A percentile compares a stretch with the other conserved stretches of the same genome.
These are phyloP conservation scores for Pardalotus punctatus DNA, from an alignment of 2,113 vertebrate genomes.

Conservation along the genomic window DNA sequence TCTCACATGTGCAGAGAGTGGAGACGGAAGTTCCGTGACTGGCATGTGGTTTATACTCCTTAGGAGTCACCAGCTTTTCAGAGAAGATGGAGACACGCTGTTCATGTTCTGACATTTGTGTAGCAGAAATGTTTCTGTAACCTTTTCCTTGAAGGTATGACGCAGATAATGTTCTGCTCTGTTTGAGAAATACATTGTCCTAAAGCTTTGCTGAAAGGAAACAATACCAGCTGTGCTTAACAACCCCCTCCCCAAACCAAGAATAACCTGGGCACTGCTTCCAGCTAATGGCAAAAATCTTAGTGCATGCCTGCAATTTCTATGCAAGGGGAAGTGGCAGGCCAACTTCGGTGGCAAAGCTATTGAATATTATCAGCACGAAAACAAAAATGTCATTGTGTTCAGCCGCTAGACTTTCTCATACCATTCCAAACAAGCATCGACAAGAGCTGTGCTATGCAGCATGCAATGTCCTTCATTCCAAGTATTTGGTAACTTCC, in stretches of 20 bases:
- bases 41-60: not conserved
- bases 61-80: not conserved
- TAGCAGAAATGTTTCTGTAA: conserved; percentile 6
- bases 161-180: not conserved
- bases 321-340: conserved; percentile 36
- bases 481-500: conserved; percentile 55
- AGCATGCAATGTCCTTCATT: conserved; percentile 38
- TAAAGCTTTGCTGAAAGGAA: conserved; percentile 10
- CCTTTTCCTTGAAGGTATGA: not conserved
- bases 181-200: conserved; percentile 17
- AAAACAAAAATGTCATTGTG: conserved; percentile 69
- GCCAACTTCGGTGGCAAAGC: conserved; percentile 52
- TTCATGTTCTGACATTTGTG: not conserved
- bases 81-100: not conserved
- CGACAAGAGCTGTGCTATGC: conserved; percentile 59
- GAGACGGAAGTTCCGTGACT: not conserved
- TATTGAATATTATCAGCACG: conserved; percentile 65
- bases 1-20: not conserved
- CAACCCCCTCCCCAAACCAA: not conserved
- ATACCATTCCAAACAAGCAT: conserved; percentile 50
- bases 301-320: conserved; percentile 37
- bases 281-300: conserved; percentile 39
- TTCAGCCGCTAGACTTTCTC: conserved; percentile 46
- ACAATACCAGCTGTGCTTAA: conserved; percentile 25
- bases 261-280: conserved; percentile 45